phyloP scores from a whole-genome alignment of 1,140 invertebrate species.

The Zaprionus africanus region DNA sequence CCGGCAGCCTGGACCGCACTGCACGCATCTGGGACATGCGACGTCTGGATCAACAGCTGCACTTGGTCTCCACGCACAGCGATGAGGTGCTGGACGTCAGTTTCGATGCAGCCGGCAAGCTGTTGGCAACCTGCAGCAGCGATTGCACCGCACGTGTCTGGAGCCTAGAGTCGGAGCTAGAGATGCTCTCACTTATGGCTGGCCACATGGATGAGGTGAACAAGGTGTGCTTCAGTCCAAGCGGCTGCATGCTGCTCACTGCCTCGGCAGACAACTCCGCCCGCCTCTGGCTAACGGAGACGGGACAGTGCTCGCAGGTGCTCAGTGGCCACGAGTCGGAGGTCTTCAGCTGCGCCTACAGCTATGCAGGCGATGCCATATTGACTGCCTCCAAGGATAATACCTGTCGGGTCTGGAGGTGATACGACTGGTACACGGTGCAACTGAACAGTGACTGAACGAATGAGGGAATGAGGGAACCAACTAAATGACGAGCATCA shows the following conservation, averaged over 20 bases:
- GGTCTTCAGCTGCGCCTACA: conserved; percentile 92
- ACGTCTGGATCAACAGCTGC: conserved; percentile 86
- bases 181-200: conserved; percentile 87
- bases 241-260: conserved; percentile 89
- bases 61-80: conserved; percentile 87
- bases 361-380: conserved; percentile 90
- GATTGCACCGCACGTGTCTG: conserved; percentile 90
- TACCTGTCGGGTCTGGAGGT: conserved; percentile 89
- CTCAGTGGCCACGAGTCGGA: conserved; percentile 90
- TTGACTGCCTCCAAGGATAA: conserved; percentile 91
- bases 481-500: neutral
- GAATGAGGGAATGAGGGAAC: neutral
- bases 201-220: conserved; percentile 92
- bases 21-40: conserved; percentile 90
- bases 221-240: conserved; percentile 92
- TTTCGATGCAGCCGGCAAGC: conserved; percentile 89
- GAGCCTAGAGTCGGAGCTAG: conserved; percentile 86
- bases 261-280: conserved; percentile 91
- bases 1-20: conserved; percentile 90
- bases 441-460: conserved; percentile 55
- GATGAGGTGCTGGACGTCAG: conserved; percentile 91
- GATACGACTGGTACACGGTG: conserved; percentile 88
- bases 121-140: conserved; percentile 89
- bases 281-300: conserved; percentile 90
- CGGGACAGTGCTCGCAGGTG: conserved; percentile 89